Evolutionary conservation across 1,140 invertebrate genomes (phyloP).

Genomic region (Apis cerana): DNA sequence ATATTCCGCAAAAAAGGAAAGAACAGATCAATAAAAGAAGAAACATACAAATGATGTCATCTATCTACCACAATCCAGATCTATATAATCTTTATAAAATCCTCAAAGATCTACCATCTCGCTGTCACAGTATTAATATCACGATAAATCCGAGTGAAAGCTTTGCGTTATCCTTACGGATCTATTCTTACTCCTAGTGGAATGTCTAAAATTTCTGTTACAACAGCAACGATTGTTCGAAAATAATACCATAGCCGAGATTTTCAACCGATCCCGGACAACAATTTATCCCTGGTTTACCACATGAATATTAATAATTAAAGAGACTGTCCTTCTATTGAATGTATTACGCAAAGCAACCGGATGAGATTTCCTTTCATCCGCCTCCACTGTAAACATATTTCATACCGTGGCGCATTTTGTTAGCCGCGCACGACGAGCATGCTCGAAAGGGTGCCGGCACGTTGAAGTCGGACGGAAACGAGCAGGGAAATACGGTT

Average conservation of each 20-base stretch:
- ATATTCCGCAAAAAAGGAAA: too few species aligned
- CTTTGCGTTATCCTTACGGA: too few species aligned
- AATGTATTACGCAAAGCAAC: background rate
- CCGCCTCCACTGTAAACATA: background rate
- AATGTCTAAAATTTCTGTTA: background rate
- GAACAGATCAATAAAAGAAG: too few species aligned
- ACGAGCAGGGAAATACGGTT: conserved; percentile 59
- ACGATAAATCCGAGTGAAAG: too few species aligned
- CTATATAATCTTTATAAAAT: too few species aligned
- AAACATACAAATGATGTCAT: too few species aligned
- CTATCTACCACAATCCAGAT: too few species aligned
- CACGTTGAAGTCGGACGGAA: conserved; percentile 34
- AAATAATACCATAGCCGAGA: background rate
- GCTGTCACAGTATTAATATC: too few species aligned
- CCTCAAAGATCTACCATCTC: too few species aligned
- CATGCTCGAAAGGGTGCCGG: conserved; percentile 29
- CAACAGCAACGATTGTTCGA: background rate
- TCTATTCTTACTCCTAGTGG: too few species aligned
- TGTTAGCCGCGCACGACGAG: conserved; percentile 46
- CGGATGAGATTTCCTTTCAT: background rate
- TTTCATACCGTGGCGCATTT: conserved; percentile 38
- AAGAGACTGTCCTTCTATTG: background rate
- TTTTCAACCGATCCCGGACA: background rate
- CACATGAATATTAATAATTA: background rate
- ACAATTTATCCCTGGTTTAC: background rate